phyloP scores from a whole-genome alignment of 2,797 vertebrate species.

The Phrynocephalus forsythii region DNA sequence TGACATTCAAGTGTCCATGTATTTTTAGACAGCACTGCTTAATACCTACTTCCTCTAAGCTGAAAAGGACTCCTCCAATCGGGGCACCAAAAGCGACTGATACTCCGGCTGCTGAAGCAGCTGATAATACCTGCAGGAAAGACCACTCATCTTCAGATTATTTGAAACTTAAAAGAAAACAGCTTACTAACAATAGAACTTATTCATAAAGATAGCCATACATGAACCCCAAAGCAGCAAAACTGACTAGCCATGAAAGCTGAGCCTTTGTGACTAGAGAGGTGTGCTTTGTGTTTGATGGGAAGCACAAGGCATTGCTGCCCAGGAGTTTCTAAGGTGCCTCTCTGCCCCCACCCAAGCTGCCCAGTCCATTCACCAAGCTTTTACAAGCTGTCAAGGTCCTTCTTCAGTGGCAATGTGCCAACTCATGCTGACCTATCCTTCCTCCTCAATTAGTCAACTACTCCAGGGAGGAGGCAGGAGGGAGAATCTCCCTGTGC shows the following conservation, averaged over 20 bases:
- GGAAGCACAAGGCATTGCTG: no score
- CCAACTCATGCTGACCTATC: no score
- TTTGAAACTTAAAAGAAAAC: not conserved
- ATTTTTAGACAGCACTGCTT: conserved; percentile 11
- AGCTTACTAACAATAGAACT: not conserved
- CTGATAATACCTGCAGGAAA: conserved; percentile 90
- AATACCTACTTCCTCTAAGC: conserved; percentile 92
- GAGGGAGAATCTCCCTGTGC: no score
- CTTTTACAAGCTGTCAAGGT: no score
- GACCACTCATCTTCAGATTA: not conserved
- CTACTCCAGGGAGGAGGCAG: no score
- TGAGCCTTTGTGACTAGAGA: not conserved
- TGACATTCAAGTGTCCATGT: not conserved
- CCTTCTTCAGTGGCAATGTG: no score
- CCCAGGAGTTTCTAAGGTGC: no score
- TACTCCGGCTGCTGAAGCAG: conserved; percentile 96
- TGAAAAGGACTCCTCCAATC: conserved; percentile 98
- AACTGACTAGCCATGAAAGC: not conserved
- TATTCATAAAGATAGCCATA: not conserved
- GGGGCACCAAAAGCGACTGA: conserved; percentile 98
- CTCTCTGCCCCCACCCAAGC: no score
- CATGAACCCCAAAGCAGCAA: not conserved
- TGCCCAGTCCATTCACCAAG: no score
- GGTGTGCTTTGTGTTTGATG: no score
- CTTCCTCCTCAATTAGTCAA: no score